A percentile compares a stretch with the other conserved stretches of the same genome.
phyloP scores from a whole-genome alignment of 2,888 invertebrate genomes.

The Leptinotarsa haldemani region DNA sequence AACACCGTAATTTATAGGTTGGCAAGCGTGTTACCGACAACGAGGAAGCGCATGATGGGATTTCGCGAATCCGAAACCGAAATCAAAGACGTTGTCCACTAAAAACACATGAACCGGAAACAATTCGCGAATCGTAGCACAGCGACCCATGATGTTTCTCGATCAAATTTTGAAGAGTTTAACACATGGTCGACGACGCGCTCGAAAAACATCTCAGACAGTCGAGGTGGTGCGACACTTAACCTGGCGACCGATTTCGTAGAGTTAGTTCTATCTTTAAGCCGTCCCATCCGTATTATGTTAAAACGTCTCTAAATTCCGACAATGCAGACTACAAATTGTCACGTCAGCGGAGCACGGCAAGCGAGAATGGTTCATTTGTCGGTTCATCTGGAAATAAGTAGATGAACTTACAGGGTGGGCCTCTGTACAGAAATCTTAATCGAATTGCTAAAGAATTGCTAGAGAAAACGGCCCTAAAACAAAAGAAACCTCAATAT shows the following conservation, averaged over 20 bases:
- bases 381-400: slow-evolving; percentile 6
- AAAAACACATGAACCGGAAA: background rate
- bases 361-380: slow-evolving; percentile 24
- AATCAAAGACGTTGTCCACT: background rate
- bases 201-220: slow-evolving; percentile 15
- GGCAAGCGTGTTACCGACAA: background rate
- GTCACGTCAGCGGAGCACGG: slow-evolving; percentile 29
- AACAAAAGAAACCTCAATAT: too few species aligned
- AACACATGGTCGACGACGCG: slow-evolving; percentile 32
- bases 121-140: slow-evolving; percentile 6
- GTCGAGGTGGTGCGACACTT: slow-evolving; percentile 27
- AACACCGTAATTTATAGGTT: slow-evolving; percentile 10
- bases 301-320: slow-evolving; percentile 40
- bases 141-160: slow-evolving; percentile 20
- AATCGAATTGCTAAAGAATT: too few species aligned
- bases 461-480: too few species aligned
- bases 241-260: slow-evolving; percentile 26
- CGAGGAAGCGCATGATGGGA: slow-evolving; percentile 1
- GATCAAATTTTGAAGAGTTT: slow-evolving; percentile 30
- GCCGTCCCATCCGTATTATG: slow-evolving; percentile 30
- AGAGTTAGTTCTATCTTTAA: slow-evolving; percentile 42
- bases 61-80: background rate
- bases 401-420: background rate
- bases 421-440: background rate
- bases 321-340: slow-evolving; percentile 41